Percentiles rank a stretch among this genome's conserved stretches.
Conservation (phyloP, 2,888 invertebrate species). For the Polyommatus icarus region DNA sequence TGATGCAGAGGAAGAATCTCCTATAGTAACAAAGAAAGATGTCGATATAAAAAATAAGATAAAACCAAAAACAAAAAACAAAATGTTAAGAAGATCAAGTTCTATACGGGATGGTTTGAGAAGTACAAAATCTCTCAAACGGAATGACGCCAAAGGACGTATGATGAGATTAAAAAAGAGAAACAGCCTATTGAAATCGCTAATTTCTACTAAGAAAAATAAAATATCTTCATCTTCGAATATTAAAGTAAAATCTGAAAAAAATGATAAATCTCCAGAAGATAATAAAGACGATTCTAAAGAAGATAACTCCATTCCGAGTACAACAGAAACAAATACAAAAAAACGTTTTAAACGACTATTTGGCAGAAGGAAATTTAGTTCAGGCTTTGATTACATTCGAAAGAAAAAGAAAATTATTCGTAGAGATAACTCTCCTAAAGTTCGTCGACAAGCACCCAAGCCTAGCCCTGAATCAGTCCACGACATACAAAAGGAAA, state of each 20-base stretch:
- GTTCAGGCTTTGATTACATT: constrained; percentile 93
- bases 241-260: constrained; percentile 62
- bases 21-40: constrained; percentile 60
- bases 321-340: constrained; percentile 60
- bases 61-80: constrained; percentile 70
- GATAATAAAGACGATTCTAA: constrained; percentile 68
- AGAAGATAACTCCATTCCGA: constrained; percentile 56
- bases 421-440: constrained; percentile 71
- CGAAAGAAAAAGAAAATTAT: constrained; percentile 91
- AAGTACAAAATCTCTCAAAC: constrained; percentile 72
- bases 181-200: constrained; percentile 70
- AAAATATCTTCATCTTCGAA: constrained; percentile 55
- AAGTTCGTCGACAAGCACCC: constrained; percentile 71
- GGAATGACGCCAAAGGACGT: constrained; percentile 70
- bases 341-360: constrained; percentile 82
- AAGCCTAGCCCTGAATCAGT: constrained; percentile 83
- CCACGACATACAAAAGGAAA: constrained; percentile 90
- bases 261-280: constrained; percentile 53
- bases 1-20: constrained; percentile 55
- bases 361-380: constrained; percentile 86
- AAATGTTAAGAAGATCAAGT: constrained; percentile 64
- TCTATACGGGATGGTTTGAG: constrained; percentile 73
- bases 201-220: constrained; percentile 63
- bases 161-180: constrained; percentile 72
- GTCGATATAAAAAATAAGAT: constrained; percentile 61